phyloP scores from a whole-genome alignment of 2,113 vertebrate genomes.

The Taxidea taxus region DNA sequence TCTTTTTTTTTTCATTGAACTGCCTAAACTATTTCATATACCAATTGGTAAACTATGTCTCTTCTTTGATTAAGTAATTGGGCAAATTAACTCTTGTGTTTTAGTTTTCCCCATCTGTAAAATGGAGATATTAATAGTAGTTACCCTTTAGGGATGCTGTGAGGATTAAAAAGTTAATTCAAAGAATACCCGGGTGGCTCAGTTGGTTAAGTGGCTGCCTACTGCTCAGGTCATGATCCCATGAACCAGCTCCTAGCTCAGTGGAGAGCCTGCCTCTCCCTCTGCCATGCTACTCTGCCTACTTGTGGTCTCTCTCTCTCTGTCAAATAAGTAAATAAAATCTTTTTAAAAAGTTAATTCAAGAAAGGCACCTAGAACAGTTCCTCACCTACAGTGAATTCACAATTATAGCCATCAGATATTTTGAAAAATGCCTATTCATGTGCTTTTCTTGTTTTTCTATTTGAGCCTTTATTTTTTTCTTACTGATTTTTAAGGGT shows the following conservation, averaged over 20 bases:
- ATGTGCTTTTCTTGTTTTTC: neutral
- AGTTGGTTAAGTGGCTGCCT: too few relatives aligned
- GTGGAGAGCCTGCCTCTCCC: too few relatives aligned
- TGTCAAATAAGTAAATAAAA: too few relatives aligned
- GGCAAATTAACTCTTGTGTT: neutral
- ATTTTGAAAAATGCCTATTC: neutral
- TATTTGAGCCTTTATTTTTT: neutral
- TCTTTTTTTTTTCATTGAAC: neutral
- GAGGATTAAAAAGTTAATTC: neutral
- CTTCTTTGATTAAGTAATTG: neutral
- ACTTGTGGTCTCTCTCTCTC: too few relatives aligned
- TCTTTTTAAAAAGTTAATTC: neutral
- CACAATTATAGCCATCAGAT: neutral
- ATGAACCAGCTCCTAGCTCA: too few relatives aligned
- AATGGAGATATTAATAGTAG: neutral
- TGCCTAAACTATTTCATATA: neutral
- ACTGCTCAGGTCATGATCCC: too few relatives aligned
- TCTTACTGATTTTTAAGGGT: neutral
- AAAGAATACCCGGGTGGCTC: too few relatives aligned
- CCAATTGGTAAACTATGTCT: neutral
- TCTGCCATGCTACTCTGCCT: too few relatives aligned
- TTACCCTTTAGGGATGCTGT: neutral
- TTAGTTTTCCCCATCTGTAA: neutral
- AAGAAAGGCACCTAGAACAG: neutral
- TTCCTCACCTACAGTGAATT: neutral